phyloP scores from a whole-genome alignment of 2,113 vertebrate genomes.

The Pygathrix nemaeus region DNA sequence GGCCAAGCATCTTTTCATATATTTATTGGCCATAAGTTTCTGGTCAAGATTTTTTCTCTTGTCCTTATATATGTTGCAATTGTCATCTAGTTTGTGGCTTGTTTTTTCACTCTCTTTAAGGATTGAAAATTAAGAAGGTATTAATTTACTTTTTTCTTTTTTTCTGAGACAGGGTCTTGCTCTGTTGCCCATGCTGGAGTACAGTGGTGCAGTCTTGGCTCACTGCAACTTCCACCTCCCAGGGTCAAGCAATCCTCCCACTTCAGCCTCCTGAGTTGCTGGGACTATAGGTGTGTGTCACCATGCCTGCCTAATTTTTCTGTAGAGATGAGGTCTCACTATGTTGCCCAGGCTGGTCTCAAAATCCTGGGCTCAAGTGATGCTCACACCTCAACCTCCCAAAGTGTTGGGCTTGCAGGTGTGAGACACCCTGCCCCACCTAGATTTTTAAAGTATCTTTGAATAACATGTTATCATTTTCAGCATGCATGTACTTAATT shows the following conservation, averaged over 20 bases:
- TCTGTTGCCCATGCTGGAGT: neutral
- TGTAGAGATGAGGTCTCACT: neutral
- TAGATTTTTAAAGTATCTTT: neutral
- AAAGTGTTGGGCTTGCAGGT: neutral
- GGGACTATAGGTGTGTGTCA: neutral
- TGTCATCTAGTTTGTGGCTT: neutral
- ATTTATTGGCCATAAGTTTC: neutral
- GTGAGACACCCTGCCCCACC: neutral
- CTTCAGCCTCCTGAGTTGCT: neutral
- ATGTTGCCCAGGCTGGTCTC: neutral
- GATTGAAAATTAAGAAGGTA: neutral
- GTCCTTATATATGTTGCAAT: neutral
- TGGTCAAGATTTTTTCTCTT: neutral
- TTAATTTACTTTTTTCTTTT: neutral
- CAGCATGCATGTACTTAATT: neutral
- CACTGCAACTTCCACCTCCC: neutral
- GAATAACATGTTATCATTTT: neutral
- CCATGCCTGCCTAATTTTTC: neutral
- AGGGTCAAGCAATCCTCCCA: neutral
- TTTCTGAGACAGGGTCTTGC: neutral
- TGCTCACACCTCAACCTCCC: neutral
- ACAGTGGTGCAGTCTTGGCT: neutral
- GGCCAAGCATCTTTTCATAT: neutral
- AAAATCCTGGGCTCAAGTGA: neutral
- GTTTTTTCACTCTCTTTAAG: neutral